phyloP scores from a whole-genome alignment of 1,140 invertebrate genomes.

The Archegozetes longisetosus region DNA sequence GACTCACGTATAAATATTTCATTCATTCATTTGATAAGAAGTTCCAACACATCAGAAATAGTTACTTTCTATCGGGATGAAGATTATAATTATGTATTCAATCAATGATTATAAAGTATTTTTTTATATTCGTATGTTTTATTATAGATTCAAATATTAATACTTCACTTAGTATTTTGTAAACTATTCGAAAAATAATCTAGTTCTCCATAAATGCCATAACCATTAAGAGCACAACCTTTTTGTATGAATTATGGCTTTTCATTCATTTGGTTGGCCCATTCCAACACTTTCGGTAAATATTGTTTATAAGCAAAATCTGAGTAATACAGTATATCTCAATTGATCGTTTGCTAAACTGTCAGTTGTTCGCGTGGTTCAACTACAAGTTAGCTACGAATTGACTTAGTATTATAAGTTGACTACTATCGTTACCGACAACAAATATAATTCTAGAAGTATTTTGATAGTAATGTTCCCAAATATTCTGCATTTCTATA shows the following conservation, averaged over 20 bases:
- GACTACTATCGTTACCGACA: conserved; percentile 82
- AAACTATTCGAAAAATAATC: conserved; percentile 88
- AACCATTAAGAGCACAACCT: conserved; percentile 89
- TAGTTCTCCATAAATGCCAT: conserved; percentile 93
- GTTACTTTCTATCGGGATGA: no score
- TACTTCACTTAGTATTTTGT: conserved; percentile 27
- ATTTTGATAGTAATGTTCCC: conserved; percentile 69
- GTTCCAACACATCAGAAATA: no score
- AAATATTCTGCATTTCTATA: no score
- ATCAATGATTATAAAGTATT: no score
- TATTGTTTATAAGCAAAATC: conserved; percentile 99
- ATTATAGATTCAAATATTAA: no score
- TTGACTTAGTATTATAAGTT: no score
- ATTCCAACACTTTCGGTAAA: conserved; percentile 98
- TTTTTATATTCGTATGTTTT: no score
- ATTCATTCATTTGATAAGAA: no score
- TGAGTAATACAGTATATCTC: conserved; percentile 82
- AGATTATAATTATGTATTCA: no score
- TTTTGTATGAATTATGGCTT: conserved; percentile 98
- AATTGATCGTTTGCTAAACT: conserved; percentile 66
- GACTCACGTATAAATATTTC: no score
- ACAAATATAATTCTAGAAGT: conserved; percentile 21
- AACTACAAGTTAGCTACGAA: conserved; percentile 93
- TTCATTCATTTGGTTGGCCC: conserved; percentile 89
- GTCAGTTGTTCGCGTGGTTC: conserved; percentile 92